Evolutionary conservation across 2,113 vertebrate species (phyloP).

Genomic region (Miniopterus natalensis): DNA sequence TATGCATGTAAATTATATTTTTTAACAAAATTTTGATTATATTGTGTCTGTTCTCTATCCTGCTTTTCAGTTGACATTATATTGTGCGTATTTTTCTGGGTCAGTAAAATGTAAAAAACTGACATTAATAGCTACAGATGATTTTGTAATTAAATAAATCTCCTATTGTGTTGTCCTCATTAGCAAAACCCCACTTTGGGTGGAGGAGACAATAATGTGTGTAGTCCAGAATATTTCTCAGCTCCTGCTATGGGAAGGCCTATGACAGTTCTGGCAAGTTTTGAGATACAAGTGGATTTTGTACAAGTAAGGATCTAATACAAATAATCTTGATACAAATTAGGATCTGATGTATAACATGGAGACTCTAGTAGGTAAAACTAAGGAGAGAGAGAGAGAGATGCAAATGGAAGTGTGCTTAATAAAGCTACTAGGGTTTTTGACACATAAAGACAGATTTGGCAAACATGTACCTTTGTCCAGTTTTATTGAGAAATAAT

Average conservation of each 20-base stretch:
- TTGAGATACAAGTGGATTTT: neutral
- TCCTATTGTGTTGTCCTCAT: neutral
- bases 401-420: slow-evolving; percentile 3
- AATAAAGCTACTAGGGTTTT: neutral
- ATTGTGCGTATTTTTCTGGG: slow-evolving; percentile 10
- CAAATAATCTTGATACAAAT: neutral
- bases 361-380: neutral
- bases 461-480: neutral
- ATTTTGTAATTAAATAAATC: slow-evolving; percentile 10
- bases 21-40: slow-evolving; percentile 48
- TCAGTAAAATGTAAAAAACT: neutral
- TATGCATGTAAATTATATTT: slow-evolving; percentile 61
- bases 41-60: neutral
- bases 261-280: neutral
- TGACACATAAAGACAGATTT: neutral
- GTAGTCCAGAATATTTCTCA: neutral
- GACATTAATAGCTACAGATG: neutral
- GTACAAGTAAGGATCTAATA: neutral
- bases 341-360: neutral
- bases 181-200: slow-evolving; percentile 19
- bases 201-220: neutral
- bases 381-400: neutral
- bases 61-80: slow-evolving; percentile 25
- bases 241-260: neutral
- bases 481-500: neutral